Evolutionary conservation across 2,888 invertebrate species (phyloP), one percentile per base, ranked within the genome.

Genomic region (Plemyria rubiginata): DNA sequence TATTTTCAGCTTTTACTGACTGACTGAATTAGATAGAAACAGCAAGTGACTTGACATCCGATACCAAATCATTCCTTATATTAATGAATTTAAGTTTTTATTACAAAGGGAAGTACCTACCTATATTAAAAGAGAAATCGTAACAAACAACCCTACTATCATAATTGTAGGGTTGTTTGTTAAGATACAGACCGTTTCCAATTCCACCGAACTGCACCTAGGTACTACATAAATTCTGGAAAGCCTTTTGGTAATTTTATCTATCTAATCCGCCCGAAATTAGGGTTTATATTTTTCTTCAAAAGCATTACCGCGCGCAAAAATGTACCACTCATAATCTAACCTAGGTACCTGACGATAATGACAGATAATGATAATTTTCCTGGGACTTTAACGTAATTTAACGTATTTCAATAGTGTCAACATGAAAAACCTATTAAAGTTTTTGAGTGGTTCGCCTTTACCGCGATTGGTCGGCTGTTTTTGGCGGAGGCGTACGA

Each of bases 371-470:
- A 68, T 71, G 74, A 79, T 79, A 79, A 72, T 78, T 76, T 77
- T 73, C 76, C 66, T 71, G 75, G 74, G 75, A 79, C 79, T 79
- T 72, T 75, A 76, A 70, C 74, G 72, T 72, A 79, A 78, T 79
- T 72, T 75, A 76, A 70, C 74, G 72, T 72, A 74, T 76, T 75
- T 76, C 76, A 76, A 79, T 77, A 81, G 79, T 76, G 80, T 77
- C 77, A 78, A 90, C 90, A 89, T 78, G 87, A 84, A 86, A 90
- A 90, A 84, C 86, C 84, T 86, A 86, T 90, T 90, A 88, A 90
- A 90, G 79, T 86, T 86, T 87, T 86, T 78, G 83, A 90, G 88
- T 87, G 85, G 81, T 75, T 86, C 80, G 76, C 84, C 85, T 85
- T 81, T 81, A 67, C 58, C 68, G 73, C 65, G 79, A 90, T 91